Evolutionary conservation across 2,888 invertebrate genomes (phyloP).

Genomic region (Cryptosula pallasiana): DNA sequence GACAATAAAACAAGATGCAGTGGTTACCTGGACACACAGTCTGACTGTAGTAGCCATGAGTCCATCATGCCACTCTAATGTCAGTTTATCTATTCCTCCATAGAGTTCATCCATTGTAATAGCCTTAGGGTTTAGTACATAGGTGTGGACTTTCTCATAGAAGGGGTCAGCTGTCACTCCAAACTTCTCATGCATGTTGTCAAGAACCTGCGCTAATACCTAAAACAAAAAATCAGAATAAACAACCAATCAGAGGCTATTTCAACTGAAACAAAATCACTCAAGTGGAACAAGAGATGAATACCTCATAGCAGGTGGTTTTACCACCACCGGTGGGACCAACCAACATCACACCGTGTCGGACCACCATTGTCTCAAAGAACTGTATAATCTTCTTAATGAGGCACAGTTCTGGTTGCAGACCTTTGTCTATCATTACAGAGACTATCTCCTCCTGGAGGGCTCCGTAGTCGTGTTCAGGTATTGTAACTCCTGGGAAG

Average conservation of each 20-base stretch:
- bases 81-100: constrained; percentile 75
- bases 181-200: constrained; percentile 62
- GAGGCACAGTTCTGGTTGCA: constrained; percentile 67
- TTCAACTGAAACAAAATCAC: background rate
- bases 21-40: constrained; percentile 59
- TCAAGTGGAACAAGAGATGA: too few relatives aligned
- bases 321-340: constrained; percentile 86
- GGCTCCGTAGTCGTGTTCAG: constrained; percentile 70
- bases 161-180: constrained; percentile 55
- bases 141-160: constrained; percentile 70
- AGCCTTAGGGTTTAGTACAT: constrained; percentile 81
- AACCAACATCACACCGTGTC: constrained; percentile 88
- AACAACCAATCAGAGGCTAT: background rate
- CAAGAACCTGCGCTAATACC: constrained; percentile 60
- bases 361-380: constrained; percentile 82
- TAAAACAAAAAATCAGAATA: background rate
- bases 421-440: constrained; percentile 57
- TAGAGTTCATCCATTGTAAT: constrained; percentile 81
- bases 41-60: constrained; percentile 68
- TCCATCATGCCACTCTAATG: constrained; percentile 86
- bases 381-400: constrained; percentile 75
- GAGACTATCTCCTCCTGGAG: constrained; percentile 63
- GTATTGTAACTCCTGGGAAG: constrained; percentile 76
- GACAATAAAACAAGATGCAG: too few relatives aligned
- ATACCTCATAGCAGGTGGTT: constrained; percentile 68